Evolutionary conservation across 2,113 vertebrate genomes (phyloP), one percentile per base, ranked within the genome.

Genomic region (Leucosticte australis): DNA sequence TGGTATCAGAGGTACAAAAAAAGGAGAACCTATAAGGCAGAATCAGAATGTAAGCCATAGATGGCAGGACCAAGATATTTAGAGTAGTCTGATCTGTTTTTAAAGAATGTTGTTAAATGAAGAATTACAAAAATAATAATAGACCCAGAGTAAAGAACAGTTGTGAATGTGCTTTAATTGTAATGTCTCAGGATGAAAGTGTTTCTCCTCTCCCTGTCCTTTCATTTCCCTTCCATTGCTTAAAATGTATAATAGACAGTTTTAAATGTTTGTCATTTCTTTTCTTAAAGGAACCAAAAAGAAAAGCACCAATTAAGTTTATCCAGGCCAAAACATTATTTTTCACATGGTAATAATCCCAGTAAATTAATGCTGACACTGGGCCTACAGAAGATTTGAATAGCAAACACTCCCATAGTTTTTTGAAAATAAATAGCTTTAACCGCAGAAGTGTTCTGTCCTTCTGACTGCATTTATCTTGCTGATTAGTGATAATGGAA

Each of bases 401-500:
- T 74, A 93, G 56, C 39, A 70, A 85, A 57, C 15, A 37, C 30
- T 86, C 15, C 39, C 49, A 23, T 57, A 77, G 57, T 42, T 85
- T 90, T 94, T 87, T 80, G 4, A 50, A 90, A 90, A 83, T 10
- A 67, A 77, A 87, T 76, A 77, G 42, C 55, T 76, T 85, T 62
- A 90, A 65, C 59, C 73, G 18, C 63, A 88, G 60, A 92, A 91
- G 47, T 67, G 23, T 90, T 91, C 59, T 9, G 3, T 87, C 67
- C 55, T 87, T 90, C 71, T 83, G 78, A 86, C 71, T 94, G 75
- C 82, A 80, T 95, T 94, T 92, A 52, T 92, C 70, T 77, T 93
- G 39, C 59, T 91, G 81, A 94, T 94, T 95, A 90, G 50, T 77
- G 59, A 50, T 91, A 95, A 95, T 90, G 87, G 79, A 85, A 90